Base-by-base conservation (phyloP, 2,888 invertebrate genomes). In the Dromius quadrimaculatus region DNA sequence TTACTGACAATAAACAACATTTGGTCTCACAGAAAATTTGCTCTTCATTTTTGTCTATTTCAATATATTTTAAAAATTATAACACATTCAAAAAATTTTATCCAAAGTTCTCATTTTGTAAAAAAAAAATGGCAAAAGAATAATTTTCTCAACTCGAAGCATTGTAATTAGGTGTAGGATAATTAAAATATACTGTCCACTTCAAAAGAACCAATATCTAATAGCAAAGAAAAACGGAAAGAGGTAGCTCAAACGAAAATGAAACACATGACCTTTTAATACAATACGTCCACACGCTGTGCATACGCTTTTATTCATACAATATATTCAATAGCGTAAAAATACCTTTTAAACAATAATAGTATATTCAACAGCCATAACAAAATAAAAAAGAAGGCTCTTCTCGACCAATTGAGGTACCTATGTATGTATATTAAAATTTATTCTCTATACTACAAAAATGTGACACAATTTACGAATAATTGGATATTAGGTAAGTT, bases 271-370 rank as follows among this genome's bases (percentile, higher is more conserved):
- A 36, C 22, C n/a, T n/a, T 38, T 65, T 54, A 65, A 54, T 65
- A 65, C 23, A 65, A 54, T 69, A 69, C 69, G 69, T 61, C 45
- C 69, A 69, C 61, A 69, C 69, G 69, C 45, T 69, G 69, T 69
- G 69, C 69, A 61, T 69, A 61, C 69, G 47, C 61, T 69, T n/a
- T 69, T 69, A 69, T 69, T 69, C 69, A 69, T 69, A 69, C 69
- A 68, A 57, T 62, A 64, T 64, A 64, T 64, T 43, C 59, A 59
- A 45, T 68, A 68, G 68, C 68, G 68, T 68, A 68, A 45, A 68
- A 68, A 68, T 68, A 68, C 32, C 32, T 68, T 43, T 66, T 68
- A 43, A 68, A 68, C 57, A 68, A 68, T 59, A 65, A 65, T 65
- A 65, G 32, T 64, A 47, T 64, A 64, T 64, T 68, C 66, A 68